phyloP scores from a whole-genome alignment of 2,797 vertebrate genomes.

The Enteromius thamalakanensis region DNA sequence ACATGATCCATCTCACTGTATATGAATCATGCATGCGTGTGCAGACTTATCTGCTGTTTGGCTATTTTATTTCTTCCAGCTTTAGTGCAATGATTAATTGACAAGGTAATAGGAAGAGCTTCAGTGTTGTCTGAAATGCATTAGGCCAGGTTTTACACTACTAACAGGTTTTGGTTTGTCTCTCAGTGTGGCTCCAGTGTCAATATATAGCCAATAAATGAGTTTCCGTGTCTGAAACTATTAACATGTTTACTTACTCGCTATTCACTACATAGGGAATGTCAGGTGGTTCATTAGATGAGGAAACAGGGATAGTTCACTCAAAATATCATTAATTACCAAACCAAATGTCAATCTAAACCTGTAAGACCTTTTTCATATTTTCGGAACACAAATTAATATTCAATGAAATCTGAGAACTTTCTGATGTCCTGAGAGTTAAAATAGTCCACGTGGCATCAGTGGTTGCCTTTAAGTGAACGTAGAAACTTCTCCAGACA shows the following conservation, averaged over 20 bases:
- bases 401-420: too few species aligned
- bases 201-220: neutral
- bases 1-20: neutral
- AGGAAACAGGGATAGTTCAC: neutral
- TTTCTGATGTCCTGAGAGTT: too few species aligned
- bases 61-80: neutral
- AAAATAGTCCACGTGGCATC: too few species aligned
- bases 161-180: neutral
- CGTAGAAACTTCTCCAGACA: too few species aligned
- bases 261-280: neutral
- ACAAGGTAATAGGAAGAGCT: neutral
- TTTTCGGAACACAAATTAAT: too few species aligned
- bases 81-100: neutral
- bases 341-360: too few species aligned
- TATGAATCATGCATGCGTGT: neutral
- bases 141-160: neutral
- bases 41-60: neutral
- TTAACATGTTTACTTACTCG: neutral
- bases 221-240: neutral
- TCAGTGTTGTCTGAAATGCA: neutral
- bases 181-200: neutral
- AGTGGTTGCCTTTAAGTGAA: too few species aligned
- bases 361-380: too few species aligned
- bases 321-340: too few species aligned
- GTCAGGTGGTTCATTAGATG: neutral